Percentiles rank a stretch among this genome's conserved stretches.
Conservation (phyloP, 2,888 invertebrate species). For the Galerucella pusilla region DNA sequence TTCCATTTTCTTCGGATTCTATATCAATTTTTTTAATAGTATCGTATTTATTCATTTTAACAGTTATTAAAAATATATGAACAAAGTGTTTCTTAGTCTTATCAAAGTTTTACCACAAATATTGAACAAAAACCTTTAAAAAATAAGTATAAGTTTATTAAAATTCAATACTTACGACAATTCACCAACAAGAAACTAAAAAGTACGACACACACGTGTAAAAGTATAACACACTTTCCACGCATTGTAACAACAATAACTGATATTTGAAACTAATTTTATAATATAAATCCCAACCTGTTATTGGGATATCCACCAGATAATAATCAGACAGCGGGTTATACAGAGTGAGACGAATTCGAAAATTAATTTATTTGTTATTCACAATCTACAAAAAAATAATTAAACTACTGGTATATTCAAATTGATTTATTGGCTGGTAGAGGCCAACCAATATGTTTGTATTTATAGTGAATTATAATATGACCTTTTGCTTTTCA, state of each 20-base stretch:
- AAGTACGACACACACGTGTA: not conserved
- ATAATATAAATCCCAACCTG: not conserved
- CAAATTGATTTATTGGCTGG: too few relatives aligned
- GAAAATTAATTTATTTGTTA: too few relatives aligned
- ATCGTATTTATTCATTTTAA: too few relatives aligned
- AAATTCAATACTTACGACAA: conserved; percentile 1
- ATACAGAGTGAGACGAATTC: not conserved
- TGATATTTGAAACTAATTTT: not conserved
- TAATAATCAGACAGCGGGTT: not conserved
- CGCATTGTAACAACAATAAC: not conserved
- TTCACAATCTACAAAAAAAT: too few relatives aligned
- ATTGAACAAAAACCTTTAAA: not conserved
- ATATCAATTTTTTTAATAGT: too few relatives aligned
- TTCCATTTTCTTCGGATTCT: too few relatives aligned
- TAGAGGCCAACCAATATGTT: too few relatives aligned
- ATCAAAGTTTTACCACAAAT: not conserved
- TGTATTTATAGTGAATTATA: too few relatives aligned
- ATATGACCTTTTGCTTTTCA: too few relatives aligned
- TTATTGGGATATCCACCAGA: conserved; percentile 1
- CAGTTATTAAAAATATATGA: too few relatives aligned
- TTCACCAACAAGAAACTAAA: not conserved
- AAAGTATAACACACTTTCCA: not conserved
- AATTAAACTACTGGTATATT: too few relatives aligned
- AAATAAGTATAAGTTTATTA: not conserved
- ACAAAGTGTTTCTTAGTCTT: too few relatives aligned